Percentiles rank a stretch among this genome's conserved stretches.
These are phyloP conservation scores for Caenorhabditis macrosperma DNA, from an alignment of 2,888 invertebrate genomes.

Conservation along the genomic window DNA sequence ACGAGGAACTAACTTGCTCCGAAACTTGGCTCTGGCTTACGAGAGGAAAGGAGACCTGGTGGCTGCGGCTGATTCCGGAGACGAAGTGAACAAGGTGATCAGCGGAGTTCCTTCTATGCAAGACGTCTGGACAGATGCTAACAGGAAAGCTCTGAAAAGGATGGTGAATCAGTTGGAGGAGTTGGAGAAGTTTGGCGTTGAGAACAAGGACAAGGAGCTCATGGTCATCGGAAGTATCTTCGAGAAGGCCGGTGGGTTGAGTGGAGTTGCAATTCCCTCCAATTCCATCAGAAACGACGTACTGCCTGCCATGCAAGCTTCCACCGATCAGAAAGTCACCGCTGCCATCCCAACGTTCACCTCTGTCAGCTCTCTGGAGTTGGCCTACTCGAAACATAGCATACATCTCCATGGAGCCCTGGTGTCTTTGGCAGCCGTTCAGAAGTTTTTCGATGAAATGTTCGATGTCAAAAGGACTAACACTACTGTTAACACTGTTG, in stretches of 20 bases:
- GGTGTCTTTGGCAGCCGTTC: not conserved
- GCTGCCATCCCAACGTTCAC: not conserved
- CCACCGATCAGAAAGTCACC: not conserved
- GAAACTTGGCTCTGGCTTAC: not conserved
- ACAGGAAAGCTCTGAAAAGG: not conserved
- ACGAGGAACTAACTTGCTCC: constrained; percentile 7
- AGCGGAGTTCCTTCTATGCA: not conserved
- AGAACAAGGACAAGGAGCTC: constrained; percentile 15
- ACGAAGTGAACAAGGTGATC: not conserved
- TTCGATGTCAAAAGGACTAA: constrained; percentile 4
- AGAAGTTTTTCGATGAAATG: constrained; percentile 19
- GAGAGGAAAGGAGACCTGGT: not conserved
- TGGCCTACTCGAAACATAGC: constrained; percentile 15
- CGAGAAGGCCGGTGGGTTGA: not conserved
- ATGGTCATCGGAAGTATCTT: not conserved
- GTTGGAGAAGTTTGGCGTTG: not conserved
- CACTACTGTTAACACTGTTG: not conserved
- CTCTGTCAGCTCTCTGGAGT: not conserved
- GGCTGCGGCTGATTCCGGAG: not conserved
- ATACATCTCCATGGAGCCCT: not conserved
- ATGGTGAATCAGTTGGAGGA: not conserved
- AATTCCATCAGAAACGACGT: not conserved
- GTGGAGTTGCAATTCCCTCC: not conserved
- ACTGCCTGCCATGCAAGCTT: not conserved
- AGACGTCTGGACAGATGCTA: not conserved